Evolutionary conservation across 2,888 invertebrate species (phyloP).

Genomic region (Pecten maximus): DNA sequence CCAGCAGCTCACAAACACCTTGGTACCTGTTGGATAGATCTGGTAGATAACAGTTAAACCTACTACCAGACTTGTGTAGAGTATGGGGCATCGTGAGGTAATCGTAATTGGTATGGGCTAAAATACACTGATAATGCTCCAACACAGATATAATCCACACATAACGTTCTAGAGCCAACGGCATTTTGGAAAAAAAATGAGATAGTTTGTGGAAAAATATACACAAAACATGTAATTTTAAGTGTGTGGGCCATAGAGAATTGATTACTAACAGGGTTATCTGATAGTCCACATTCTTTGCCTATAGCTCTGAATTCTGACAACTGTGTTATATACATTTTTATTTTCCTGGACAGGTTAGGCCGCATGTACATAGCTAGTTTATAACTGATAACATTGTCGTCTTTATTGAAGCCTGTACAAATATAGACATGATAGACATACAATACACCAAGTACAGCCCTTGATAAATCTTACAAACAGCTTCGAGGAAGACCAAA

Average conservation of each 20-base stretch:
- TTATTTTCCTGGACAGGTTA: background rate
- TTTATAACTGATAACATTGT: constrained; percentile 23
- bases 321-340: background rate
- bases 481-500: background rate
- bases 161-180: background rate
- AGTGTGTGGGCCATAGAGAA: background rate
- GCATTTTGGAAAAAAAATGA: background rate
- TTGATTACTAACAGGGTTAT: background rate
- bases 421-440: background rate
- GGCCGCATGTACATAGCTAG: background rate
- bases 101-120: background rate
- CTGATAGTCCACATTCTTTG: background rate
- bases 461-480: background rate
- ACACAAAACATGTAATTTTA: constrained; percentile 38
- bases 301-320: background rate
- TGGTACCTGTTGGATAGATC: background rate
- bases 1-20: background rate
- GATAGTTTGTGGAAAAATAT: constrained; percentile 35
- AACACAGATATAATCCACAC: background rate
- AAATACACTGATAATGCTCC: background rate
- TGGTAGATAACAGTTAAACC: background rate
- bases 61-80: background rate
- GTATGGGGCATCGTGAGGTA: background rate
- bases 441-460: background rate
- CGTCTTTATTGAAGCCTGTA: background rate